Base-by-base conservation (phyloP, 2,113 vertebrate species). In the Mobula birostris region DNA sequence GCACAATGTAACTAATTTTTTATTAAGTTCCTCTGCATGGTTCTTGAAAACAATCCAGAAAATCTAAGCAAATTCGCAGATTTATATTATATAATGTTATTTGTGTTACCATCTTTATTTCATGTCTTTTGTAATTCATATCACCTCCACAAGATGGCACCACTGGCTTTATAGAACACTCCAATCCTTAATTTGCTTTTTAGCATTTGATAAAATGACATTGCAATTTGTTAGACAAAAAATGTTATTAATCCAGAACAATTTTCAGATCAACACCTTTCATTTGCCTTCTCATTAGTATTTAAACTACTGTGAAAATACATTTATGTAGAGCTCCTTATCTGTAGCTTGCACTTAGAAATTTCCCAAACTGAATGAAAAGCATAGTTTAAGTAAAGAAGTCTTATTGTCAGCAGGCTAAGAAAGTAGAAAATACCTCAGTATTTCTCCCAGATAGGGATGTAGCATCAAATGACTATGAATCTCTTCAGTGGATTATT, bases 181-280 rank as follows among this genome's bases (percentile, higher is more conserved):
- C 5, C 72, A 6, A 56, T 27, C 24, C 24, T 24, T 29, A 76
- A 48, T 93, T 93, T 93, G 27, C 14, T 15, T 19, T 48, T 19
- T 21, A 12, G 24, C 24, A 56, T 70, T 93, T 93, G 36, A 93
- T 40, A 29, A 90, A 90, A 56, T 93, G 91, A 48, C 68, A 90
- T 93, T 93, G 21, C 40, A 32, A 93, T 93, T 93, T 93, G 70
- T 93, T 36, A 93, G 40, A 48, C 70, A 74, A 93, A 70, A 48
- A 93, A 93, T 56, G 48, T 74, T 93, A 74, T 93, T 93, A 76
- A 72, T 48, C 32, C 90, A 92, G 90, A 40, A 72, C 36, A 70
- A 40, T 40, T 48, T 92, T 72, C 21, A 92, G 9, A 32, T 92
- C 66, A 92, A 40, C 15, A 70, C 32, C 68, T 92, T 72, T 92